Evolutionary conservation across 53 echinoderm and acorn worm species (phyloP).

Genomic region (Glandiceps talaboti): DNA sequence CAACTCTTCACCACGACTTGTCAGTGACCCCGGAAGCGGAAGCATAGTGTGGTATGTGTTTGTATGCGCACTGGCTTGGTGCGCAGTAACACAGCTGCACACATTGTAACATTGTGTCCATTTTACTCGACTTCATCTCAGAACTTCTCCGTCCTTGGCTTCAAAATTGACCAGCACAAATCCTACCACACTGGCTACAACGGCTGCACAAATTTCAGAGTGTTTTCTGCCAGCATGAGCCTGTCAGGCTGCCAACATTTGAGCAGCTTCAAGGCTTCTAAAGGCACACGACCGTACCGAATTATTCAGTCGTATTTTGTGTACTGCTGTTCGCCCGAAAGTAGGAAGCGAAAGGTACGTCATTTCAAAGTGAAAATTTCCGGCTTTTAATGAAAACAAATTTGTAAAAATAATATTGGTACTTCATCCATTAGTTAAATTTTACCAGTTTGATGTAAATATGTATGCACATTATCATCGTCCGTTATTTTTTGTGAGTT

Average conservation of each 20-base stretch:
- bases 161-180: background rate
- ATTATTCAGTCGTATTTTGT: conserved; percentile 82
- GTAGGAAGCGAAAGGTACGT: conserved; percentile 73
- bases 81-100: conserved; percentile 1
- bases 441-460: background rate
- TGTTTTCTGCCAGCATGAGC: conserved; percentile 53
- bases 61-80: background rate
- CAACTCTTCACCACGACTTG: too few species aligned
- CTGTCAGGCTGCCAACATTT: conserved; percentile 93
- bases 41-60: background rate
- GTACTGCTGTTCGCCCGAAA: conserved; percentile 66
- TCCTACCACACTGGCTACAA: background rate
- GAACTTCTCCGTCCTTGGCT: background rate
- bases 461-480: background rate
- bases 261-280: conserved; percentile 79
- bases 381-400: background rate
- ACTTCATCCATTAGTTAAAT: background rate
- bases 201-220: background rate
- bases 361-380: background rate
- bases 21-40: conserved; percentile 1
- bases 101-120: background rate
- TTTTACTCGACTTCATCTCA: background rate
- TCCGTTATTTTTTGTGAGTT: background rate
- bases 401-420: background rate
- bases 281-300: conserved; percentile 84